Evolutionary conservation across 2,888 invertebrate genomes (phyloP).

Genomic region (Xylota segnis): DNA sequence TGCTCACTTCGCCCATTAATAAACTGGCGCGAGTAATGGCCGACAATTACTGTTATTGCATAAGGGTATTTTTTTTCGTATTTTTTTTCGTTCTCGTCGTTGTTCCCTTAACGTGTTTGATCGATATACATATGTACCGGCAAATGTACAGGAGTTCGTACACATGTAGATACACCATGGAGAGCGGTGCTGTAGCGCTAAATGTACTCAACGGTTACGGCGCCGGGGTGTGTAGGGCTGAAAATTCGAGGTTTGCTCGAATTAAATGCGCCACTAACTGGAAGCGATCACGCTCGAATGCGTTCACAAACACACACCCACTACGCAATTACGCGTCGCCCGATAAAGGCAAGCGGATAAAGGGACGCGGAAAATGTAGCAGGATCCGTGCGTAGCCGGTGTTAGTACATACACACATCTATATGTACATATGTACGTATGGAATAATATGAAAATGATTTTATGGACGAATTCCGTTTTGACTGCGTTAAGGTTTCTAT

Average conservation of each 20-base stretch:
- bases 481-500: constrained; percentile 75
- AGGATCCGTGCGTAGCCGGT: constrained; percentile 57
- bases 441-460: constrained; percentile 69
- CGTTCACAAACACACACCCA: constrained; percentile 71
- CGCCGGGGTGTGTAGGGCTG: constrained; percentile 60
- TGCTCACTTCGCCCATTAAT: constrained; percentile 74
- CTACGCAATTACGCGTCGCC: constrained; percentile 25
- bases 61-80: constrained; percentile 66
- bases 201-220: constrained; percentile 46
- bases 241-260: constrained; percentile 65
- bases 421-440: not conserved
- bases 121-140: constrained; percentile 76
- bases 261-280: constrained; percentile 75
- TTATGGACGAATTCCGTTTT: constrained; percentile 74
- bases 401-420: not conserved
- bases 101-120: constrained; percentile 74
- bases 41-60: constrained; percentile 77
- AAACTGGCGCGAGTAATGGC: constrained; percentile 77
- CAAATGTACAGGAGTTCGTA: constrained; percentile 65
- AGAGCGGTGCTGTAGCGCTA: constrained; percentile 53
- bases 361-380: constrained; percentile 33
- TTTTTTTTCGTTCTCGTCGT: constrained; percentile 45
- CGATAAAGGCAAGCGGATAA: no score
- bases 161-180: constrained; percentile 68
- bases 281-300: constrained; percentile 72